These are phyloP conservation scores for Apogon hyalosoma DNA, from an alignment of 2,797 vertebrate species.

Conservation along the genomic window DNA sequence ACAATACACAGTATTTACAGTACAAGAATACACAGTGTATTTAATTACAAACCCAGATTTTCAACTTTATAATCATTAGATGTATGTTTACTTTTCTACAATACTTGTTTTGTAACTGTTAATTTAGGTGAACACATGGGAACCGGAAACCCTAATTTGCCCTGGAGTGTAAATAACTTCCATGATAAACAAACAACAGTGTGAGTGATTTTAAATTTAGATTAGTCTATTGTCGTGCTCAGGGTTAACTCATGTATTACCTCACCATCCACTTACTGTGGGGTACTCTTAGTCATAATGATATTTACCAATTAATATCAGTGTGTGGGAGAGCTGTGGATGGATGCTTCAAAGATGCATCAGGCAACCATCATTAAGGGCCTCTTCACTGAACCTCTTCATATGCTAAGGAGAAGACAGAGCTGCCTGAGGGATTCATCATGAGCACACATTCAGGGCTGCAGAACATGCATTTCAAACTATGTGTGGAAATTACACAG, in stretches of 20 bases:
- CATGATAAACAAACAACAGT: constrained; percentile 36
- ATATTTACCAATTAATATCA: constrained; percentile 34
- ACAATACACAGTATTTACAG: no score
- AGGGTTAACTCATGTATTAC: constrained; percentile 24
- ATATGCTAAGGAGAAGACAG: constrained; percentile 54
- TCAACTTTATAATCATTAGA: no score
- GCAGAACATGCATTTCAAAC: neutral
- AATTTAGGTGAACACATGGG: neutral
- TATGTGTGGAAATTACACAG: constrained; percentile 10
- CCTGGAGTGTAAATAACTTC: constrained; percentile 13
- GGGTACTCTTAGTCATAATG: constrained; percentile 46
- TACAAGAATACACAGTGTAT: no score
- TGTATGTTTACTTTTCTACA: no score
- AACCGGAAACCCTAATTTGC: constrained; percentile 23
- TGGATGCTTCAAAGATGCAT: constrained; percentile 26
- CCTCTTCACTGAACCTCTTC: constrained; percentile 56
- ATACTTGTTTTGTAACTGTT: neutral
- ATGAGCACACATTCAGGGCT: constrained; percentile 4
- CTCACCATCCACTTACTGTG: constrained; percentile 15
- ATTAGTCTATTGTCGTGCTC: constrained; percentile 34
- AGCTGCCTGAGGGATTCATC: constrained; percentile 7
- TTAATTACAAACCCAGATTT: no score
- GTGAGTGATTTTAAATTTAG: constrained; percentile 37
- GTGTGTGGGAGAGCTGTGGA: constrained; percentile 53
- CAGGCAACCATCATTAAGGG: constrained; percentile 44